A percentile compares a stretch with the other conserved stretches of the same genome.
phyloP scores from a whole-genome alignment of 2,113 vertebrate genomes.

The Marmota monax region DNA sequence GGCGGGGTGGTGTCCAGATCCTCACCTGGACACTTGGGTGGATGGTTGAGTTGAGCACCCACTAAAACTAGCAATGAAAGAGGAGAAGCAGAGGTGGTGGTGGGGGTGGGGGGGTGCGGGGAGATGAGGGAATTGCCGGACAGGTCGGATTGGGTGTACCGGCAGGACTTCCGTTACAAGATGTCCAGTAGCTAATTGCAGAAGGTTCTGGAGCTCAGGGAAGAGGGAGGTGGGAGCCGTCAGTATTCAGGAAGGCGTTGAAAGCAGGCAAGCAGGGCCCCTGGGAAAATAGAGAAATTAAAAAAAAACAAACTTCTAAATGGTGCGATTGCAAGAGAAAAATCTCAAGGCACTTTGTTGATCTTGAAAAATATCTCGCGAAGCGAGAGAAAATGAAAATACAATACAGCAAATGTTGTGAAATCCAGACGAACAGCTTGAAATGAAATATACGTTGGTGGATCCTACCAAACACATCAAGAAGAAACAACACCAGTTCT shows the following conservation, averaged over 20 bases:
- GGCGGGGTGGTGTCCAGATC: not conserved
- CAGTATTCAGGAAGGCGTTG: not conserved
- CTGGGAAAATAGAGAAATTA: not conserved
- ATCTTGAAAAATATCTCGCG: slow-evolving; percentile 49
- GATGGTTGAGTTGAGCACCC: not conserved
- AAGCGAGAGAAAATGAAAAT: slow-evolving; percentile 45
- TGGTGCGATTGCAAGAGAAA: slow-evolving; percentile 31
- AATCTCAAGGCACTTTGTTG: not conserved
- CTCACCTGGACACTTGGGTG: not conserved
- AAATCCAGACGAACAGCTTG: slow-evolving; percentile 26
- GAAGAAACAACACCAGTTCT: not conserved
- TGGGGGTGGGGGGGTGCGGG: not conserved
- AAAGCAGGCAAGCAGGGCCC: not conserved
- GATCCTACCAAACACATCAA: slow-evolving; percentile 43
- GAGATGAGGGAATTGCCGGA: not conserved
- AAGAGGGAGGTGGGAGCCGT: not conserved
- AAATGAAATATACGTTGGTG: not conserved
- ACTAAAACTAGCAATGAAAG: not conserved
- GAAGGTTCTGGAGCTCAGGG: not conserved
- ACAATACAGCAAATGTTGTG: not conserved
- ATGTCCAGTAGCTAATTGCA: not conserved
- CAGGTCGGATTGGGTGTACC: not conserved
- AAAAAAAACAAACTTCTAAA: not conserved
- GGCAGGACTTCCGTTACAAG: not conserved
- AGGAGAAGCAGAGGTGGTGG: not conserved